Base-by-base conservation (phyloP, 2,113 vertebrate species). In the Gasterosteus aculeatus region DNA sequence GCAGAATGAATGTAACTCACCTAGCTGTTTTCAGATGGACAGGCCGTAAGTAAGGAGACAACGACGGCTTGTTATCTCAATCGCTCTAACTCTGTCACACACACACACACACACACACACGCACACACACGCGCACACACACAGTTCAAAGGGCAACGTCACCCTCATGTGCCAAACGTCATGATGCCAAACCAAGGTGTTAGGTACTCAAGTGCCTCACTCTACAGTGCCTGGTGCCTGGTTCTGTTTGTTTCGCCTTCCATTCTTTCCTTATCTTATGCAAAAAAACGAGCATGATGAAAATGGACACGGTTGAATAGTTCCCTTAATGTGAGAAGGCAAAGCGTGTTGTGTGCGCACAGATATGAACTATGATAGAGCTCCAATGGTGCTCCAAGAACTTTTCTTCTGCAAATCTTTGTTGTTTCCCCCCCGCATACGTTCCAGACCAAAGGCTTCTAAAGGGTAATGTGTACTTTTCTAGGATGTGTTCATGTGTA, bases 201-300 rank as follows among this genome's bases (percentile, higher is more conserved):
- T 88, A 77, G 93, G 89, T 84, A 85, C 92, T 91, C 84, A 94
- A 94, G 93, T 94, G 93, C 93, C 93, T 94, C 90, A 80, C 85
- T 91, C 83, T 84, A 80, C 85, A 87, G 93, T 93, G 91, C 91
- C 93, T 93, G 92, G 87, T 88, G 81, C 88, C 90, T 81, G 81
- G 61, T 91, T 78, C 61, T 67, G 53, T 92, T 92, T 87, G 67
- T 72, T 91, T 93, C 90, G 87, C 87, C 91, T 93, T 93, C 77
- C 88, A 90, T 92, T 83, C 65, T 81, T 22, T 88, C 83, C 84
- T 88, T 78, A 87, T 89, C 84, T 93, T 94, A 92, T 93, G 91
- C 91, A 93, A 92, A 84, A 64, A 33, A 68, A 14, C 67, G 49
- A 82, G 47, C 10, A 26, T 72, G 74, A 75, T 83, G 39, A 75